A percentile compares a stretch with the other conserved stretches of the same genome.
These are phyloP conservation scores for Ips typographus DNA, from an alignment of 1,140 invertebrate genomes.

Conservation along the genomic window DNA sequence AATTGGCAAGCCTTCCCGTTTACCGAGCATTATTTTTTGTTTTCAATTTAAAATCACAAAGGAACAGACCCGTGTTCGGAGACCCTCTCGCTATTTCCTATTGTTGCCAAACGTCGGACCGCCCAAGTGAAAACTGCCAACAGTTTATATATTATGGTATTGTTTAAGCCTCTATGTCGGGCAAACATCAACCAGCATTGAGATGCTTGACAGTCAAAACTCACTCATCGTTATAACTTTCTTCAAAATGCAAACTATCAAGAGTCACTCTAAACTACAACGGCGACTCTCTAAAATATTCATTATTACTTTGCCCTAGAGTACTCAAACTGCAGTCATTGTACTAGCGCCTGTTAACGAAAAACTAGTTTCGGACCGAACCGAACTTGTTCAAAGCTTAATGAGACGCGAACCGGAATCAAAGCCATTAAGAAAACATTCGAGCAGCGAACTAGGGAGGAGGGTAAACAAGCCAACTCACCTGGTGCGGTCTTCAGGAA, in stretches of 20 bases:
- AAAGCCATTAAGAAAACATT: conserved; percentile 22
- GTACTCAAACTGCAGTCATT: too few relatives aligned
- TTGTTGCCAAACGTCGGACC: conserved; percentile 15
- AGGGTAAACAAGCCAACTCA: conserved; percentile 18
- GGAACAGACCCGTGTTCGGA: conserved; percentile 14
- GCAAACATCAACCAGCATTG: too few relatives aligned
- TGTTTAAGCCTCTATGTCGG: background rate
- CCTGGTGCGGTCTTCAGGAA: conserved; percentile 33
- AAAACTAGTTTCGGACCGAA: too few relatives aligned
- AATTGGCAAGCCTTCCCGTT: conserved; percentile 8
- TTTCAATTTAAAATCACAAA: conserved; percentile 33
- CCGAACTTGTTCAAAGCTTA: background rate
- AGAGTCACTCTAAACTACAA: too few relatives aligned
- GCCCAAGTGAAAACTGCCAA: conserved; percentile 8
- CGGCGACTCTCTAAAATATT: too few relatives aligned
- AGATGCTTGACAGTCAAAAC: too few relatives aligned
- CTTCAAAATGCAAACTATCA: too few relatives aligned
- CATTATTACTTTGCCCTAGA: too few relatives aligned
- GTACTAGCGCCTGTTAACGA: too few relatives aligned
- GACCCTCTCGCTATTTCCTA: conserved; percentile 16
- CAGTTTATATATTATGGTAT: conserved; percentile 1
- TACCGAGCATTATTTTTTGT: conserved; percentile 31
- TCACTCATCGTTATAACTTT: too few relatives aligned
- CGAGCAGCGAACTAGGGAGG: background rate
- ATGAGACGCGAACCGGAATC: conserved; percentile 1